Conservation (phyloP, 1,140 invertebrate genomes). For the Drosophila arizonae region DNA sequence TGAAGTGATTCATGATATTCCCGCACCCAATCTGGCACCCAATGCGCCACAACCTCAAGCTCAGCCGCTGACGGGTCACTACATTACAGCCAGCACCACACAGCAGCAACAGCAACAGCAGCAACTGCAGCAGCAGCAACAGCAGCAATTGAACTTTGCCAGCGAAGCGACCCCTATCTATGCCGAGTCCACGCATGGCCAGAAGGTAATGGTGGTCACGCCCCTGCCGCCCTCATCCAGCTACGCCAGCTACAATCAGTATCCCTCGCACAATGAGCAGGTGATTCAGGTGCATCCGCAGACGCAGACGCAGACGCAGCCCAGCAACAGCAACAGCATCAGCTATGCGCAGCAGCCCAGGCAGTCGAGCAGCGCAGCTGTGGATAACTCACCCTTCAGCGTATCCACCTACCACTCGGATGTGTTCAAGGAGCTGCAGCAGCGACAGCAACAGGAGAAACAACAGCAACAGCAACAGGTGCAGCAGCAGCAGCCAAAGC, state of each 20-base stretch:
- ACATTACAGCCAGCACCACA: constrained; percentile 32
- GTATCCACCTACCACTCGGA: constrained; percentile 78
- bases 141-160: constrained; percentile 51
- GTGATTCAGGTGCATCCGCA: constrained; percentile 68
- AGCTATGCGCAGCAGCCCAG: constrained; percentile 47
- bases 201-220: constrained; percentile 80
- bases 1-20: constrained; percentile 80
- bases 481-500: constrained; percentile 39
- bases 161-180: constrained; percentile 60
- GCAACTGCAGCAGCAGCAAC: constrained; percentile 23
- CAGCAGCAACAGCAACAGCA: constrained; percentile 37
- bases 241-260: constrained; percentile 72
- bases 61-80: constrained; percentile 42
- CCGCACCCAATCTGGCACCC: constrained; percentile 76
- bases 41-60: constrained; percentile 19
- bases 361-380: constrained; percentile 37
- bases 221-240: constrained; percentile 63
- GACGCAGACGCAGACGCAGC: constrained; percentile 44
- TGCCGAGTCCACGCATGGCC: constrained; percentile 73
- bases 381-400: constrained; percentile 67
- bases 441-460: constrained; percentile 56
- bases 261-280: constrained; percentile 52
- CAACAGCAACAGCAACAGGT: not conserved
- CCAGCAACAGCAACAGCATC: too few relatives aligned
- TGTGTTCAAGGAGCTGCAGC: constrained; percentile 78